Percentiles rank a stretch among this genome's conserved stretches.
Evolutionary conservation across 1,140 invertebrate genomes (phyloP).

Genomic region (Maniola jurtina): DNA sequence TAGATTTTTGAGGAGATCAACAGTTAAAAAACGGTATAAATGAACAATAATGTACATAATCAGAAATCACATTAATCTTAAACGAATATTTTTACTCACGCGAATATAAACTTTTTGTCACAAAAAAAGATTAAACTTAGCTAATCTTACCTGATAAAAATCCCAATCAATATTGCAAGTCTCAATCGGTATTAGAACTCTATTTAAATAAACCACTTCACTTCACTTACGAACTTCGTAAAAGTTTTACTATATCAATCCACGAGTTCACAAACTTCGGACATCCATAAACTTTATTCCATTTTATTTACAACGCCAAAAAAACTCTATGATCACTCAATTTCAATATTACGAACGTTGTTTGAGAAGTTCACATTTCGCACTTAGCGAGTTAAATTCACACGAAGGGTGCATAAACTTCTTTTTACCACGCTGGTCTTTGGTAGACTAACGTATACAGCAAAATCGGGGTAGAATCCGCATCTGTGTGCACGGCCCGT

Average conservation of each 20-base stretch:
- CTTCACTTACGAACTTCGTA: constrained; percentile 22
- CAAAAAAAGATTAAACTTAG: neutral
- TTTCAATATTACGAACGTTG: constrained; percentile 16
- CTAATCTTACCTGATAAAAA: constrained; percentile 28
- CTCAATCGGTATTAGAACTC: constrained; percentile 14
- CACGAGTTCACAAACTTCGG: constrained; percentile 20
- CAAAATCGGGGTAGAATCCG: constrained; percentile 47
- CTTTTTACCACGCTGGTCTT: constrained; percentile 29
- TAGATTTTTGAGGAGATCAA: too few species aligned
- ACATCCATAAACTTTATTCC: constrained; percentile 12
- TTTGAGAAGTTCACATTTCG: constrained; percentile 35
- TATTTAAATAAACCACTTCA: constrained; percentile 21
- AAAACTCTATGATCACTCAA: constrained; percentile 23
- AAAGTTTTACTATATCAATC: constrained; percentile 23
- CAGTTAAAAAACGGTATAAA: too few species aligned
- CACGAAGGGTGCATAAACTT: constrained; percentile 25
- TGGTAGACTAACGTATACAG: constrained; percentile 52
- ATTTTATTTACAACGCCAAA: constrained; percentile 11
- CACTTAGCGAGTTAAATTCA: constrained; percentile 22
- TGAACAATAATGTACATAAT: too few species aligned
- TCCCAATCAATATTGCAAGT: constrained; percentile 18
- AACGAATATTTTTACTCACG: too few species aligned
- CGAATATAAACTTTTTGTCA: too few species aligned
- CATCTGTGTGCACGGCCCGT: constrained; percentile 44
- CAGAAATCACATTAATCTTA: too few species aligned